Evolutionary conservation across 1,140 invertebrate genomes (phyloP), one percentile per base, ranked within the genome.

Genomic region (Babylonia areolata): DNA sequence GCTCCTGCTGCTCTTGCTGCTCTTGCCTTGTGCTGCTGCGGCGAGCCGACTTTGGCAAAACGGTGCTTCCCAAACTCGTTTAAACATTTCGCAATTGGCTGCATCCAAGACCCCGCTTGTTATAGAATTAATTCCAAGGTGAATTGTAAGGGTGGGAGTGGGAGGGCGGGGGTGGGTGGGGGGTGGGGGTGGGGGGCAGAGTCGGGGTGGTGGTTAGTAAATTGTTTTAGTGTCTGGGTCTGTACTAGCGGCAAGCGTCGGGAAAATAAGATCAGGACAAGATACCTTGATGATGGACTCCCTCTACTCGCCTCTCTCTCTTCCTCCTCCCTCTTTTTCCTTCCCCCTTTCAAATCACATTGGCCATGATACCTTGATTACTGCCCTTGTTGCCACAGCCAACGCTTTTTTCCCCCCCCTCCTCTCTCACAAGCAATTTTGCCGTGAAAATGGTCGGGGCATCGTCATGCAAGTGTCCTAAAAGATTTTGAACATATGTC

Each of bases 221-320:
- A 91, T 89, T 89, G 86, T 88, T 90, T 89, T 90, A 90, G 88
- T 88, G 54, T 90, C 87, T 85, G 87, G 79, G 84, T 79, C 81
- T 69, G 39, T 35, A 78, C 69, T n/a, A n/a, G n/a, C 31, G 69
- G 51, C 39, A 85, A 84, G 82, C 82, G n/a, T 37, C 37, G 82
- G 35, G 64, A 40, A 84, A 84, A 84, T 84, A 31, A 40, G 37
- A 84, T 84, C 82, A 84, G 69, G 2, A 17, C 12, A 46, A n/a
- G 82, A 84, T 84, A 84, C 82, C 64, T 71, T 75, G 64, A 84
- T 46, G 37, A 71, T 46, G 42, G 82, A 84, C 15, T 40, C 42
- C 17, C 54, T 71, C 35, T 46, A 9, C 17, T 17, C 17, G 9
- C 17, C 46, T 51, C 46, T 51, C 46, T 51, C 46, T 51, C 46